phyloP scores from a whole-genome alignment of 2,797 vertebrate genomes.

The Clarias platycephalus region DNA sequence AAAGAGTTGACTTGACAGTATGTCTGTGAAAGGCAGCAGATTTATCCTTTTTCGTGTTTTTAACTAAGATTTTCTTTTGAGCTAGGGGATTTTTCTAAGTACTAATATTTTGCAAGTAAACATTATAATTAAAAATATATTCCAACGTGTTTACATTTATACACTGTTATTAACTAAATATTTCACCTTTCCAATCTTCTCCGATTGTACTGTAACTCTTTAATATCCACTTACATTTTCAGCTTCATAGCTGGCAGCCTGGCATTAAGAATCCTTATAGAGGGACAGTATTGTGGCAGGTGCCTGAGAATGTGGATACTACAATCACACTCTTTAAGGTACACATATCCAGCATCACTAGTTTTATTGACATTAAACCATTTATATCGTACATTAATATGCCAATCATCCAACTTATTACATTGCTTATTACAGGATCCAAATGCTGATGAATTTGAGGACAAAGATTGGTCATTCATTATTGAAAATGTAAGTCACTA shows the following conservation, averaged over 20 bases:
- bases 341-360: background rate
- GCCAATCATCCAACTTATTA: background rate
- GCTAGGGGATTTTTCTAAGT: background rate
- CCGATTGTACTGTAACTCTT: background rate
- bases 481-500: conserved; percentile 83
- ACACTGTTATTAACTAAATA: background rate
- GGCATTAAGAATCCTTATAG: conserved; percentile 88
- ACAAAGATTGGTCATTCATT: conserved; percentile 91
- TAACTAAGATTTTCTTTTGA: background rate
- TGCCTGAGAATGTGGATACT: conserved; percentile 85
- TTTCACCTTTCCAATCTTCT: background rate
- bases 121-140: background rate
- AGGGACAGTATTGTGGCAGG: conserved; percentile 84
- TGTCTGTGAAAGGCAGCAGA: background rate
- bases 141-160: background rate
- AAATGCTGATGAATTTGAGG: conserved; percentile 85
- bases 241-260: conserved; percentile 90
- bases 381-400: background rate
- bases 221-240: background rate
- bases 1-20: background rate
- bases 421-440: conserved; percentile 73
- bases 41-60: background rate
- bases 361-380: background rate
- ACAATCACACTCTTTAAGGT: conserved; percentile 89
- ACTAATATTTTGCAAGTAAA: background rate